Conservation (phyloP, 2,797 vertebrate genomes). For the Dendrocincla tyrannina region DNA sequence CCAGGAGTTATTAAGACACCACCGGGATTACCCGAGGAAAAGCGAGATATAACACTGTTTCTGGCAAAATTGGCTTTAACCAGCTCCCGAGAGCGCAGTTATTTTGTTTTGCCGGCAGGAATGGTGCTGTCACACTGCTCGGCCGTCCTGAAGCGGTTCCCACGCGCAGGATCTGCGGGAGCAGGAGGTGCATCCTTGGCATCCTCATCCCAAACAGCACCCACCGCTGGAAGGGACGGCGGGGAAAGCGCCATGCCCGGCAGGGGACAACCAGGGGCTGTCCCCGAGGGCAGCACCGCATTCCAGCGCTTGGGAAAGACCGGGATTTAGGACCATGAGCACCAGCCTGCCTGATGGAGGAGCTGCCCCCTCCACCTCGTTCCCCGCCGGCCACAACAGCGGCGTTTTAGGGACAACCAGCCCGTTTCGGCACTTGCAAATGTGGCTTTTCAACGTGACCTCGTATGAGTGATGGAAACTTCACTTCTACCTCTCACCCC, state of each 20-base stretch:
- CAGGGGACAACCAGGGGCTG: background rate
- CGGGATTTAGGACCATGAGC: rapidly evolving
- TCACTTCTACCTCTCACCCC: rapidly evolving
- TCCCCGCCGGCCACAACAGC: rapidly evolving
- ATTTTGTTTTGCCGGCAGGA: rapidly evolving
- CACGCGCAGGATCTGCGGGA: rapidly evolving
- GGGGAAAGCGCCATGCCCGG: background rate
- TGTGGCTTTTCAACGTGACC: background rate
- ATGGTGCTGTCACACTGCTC: rapidly evolving
- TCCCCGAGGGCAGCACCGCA: background rate
- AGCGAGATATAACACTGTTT: rapidly evolving
- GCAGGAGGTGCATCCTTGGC: background rate
- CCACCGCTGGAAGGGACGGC: rapidly evolving
- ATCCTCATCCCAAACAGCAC: background rate
- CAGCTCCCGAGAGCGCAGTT: rapidly evolving
- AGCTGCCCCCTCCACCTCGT: background rate
- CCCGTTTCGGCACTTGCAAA: rapidly evolving
- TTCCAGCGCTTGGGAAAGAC: rapidly evolving
- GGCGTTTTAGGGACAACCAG: background rate
- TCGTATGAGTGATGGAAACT: background rate
- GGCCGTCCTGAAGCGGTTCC: rapidly evolving
- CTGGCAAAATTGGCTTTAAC: rapidly evolving
- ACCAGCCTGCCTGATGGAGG: rapidly evolving
- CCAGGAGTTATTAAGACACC: rapidly evolving
- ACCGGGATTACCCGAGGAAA: rapidly evolving